Percentiles rank a stretch among this genome's conserved stretches.
Evolutionary conservation across 2,888 invertebrate genomes (phyloP).

Genomic region (Brenthis hecate): DNA sequence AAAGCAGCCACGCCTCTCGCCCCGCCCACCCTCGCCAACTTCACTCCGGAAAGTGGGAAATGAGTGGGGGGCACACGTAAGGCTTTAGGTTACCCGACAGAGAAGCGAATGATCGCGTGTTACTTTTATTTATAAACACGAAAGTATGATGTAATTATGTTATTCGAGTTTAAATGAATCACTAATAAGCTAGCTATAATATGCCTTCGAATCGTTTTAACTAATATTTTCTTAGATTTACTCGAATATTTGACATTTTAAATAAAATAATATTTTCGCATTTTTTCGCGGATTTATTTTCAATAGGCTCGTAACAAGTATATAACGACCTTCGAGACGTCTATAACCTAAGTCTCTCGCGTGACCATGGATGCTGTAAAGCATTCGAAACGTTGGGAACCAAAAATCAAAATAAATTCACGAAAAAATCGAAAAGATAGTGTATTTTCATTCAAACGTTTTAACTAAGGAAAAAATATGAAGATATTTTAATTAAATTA

Average conservation of each 20-base stretch:
- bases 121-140: not conserved
- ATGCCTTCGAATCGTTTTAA: not conserved
- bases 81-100: not conserved
- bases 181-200: not conserved
- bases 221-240: not conserved
- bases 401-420: too few species aligned
- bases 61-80: constrained; percentile 36
- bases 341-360: too few species aligned
- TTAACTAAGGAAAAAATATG: too few species aligned
- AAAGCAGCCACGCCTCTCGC: constrained; percentile 46
- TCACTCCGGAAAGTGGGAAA: constrained; percentile 76
- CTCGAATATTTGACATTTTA: too few species aligned
- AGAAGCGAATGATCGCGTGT: constrained; percentile 8
- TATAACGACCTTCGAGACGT: too few species aligned
- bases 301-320: too few species aligned
- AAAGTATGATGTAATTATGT: not conserved
- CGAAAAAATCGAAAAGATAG: too few species aligned
- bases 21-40: constrained; percentile 43
- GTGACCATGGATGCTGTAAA: too few species aligned
- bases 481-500: too few species aligned
- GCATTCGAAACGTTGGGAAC: too few species aligned
- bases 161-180: not conserved
- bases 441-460: not conserved
- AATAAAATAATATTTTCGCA: too few species aligned
- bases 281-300: too few species aligned